These are phyloP conservation scores for Limosa lapponica DNA, from an alignment of 2,797 vertebrate genomes.

Conservation along the genomic window DNA sequence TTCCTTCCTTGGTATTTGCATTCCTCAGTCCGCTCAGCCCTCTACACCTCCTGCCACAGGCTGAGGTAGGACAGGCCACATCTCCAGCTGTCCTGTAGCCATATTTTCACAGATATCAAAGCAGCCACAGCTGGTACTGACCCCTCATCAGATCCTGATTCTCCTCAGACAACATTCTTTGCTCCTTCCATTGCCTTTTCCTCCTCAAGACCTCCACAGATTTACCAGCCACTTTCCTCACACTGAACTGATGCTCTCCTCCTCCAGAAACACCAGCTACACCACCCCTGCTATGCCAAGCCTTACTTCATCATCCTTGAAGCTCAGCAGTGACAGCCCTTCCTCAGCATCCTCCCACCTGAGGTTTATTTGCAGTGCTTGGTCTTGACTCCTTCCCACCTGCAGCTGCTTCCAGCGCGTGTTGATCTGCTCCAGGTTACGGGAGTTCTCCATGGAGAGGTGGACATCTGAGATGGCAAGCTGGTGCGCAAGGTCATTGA, in stretches of 20 bases:
- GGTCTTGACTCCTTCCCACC: conserved; percentile 75
- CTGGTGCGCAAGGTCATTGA: conserved; percentile 96
- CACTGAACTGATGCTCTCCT: background rate
- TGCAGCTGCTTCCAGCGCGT: conserved; percentile 94
- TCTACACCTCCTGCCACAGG: background rate
- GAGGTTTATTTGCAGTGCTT: background rate
- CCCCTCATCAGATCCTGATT: background rate
- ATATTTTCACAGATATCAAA: background rate
- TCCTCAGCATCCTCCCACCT: background rate
- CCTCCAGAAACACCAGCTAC: background rate
- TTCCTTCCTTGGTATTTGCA: background rate
- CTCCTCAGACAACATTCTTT: background rate
- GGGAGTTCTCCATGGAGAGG: conserved; percentile 94
- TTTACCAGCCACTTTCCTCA: background rate
- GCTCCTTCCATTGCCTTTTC: background rate
- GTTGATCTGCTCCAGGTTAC: conserved; percentile 93
- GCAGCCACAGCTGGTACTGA: background rate
- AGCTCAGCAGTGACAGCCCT: background rate
- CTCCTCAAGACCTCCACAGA: background rate
- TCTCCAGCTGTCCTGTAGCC: background rate
- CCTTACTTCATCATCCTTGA: background rate
- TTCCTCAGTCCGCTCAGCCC: background rate
- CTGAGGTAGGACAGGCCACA: background rate
- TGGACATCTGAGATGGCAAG: conserved; percentile 96
- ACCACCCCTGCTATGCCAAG: background rate